Base-by-base conservation (phyloP, 2,797 vertebrate species). In the Miichthys miiuy region DNA sequence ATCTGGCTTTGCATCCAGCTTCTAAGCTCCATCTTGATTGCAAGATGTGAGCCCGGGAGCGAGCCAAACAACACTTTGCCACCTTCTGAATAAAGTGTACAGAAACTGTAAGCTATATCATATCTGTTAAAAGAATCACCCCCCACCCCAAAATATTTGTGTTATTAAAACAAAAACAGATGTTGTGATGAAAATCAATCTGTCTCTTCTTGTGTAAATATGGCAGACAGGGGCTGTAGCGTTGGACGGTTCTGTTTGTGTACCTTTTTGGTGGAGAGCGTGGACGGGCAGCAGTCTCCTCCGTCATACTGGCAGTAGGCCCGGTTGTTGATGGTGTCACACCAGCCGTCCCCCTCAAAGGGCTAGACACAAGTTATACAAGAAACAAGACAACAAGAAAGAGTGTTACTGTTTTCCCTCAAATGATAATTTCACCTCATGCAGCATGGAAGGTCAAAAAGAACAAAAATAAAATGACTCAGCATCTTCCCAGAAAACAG, bases 251-350 rank as follows among this genome's bases (percentile, higher is more conserved):
- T 77, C 8, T 64, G 75, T 74, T 57, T 79, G 66, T 81, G 64
- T 93, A 99, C 98, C 98, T 99, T 99, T 90, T 90, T 96, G 70
- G 97, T 98, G 83, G 97, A 99, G 64, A 99, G 96, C 0, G 98
- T 99, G 67, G 98, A 99, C 13, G 97, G 95, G 88, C 98, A 99
- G 96, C 98, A 99, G 93, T 99, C 98, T 69, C 98, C 98, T 56
- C 97, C 97, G 0, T 99, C 98, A 0, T 99, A 99, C 85, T 96
- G 95, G 93, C 98, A 99, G 92, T 98, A 99, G 0, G 98, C 98
- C 48, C 98, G 89, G 91, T 99, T 99, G 92, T 99, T 99, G 93
- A 97, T 97, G 65, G 97, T 98, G 90, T 99, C 98, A 47, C 98
- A 99, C 98, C 98, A 99, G 65, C 97, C 98, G 0, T 99, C 98